Evolutionary conservation across 2,113 vertebrate genomes (phyloP).

Genomic region (Geococcyx californianus): DNA sequence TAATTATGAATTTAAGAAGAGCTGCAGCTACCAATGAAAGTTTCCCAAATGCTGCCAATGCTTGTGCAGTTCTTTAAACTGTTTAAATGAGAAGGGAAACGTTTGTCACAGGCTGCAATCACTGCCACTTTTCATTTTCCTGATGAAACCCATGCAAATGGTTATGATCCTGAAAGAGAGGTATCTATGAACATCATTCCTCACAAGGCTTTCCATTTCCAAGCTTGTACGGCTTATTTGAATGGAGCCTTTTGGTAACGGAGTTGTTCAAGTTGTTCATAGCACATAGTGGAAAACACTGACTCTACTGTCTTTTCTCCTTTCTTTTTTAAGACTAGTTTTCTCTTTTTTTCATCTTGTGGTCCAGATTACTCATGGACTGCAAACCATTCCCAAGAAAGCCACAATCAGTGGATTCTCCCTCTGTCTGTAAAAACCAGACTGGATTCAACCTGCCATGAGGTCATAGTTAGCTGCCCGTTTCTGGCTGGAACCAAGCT

Average conservation of each 20-base stretch:
- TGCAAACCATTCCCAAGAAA: slow-evolving; percentile 42
- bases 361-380: slow-evolving; percentile 49
- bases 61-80: neutral
- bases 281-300: slow-evolving; percentile 2
- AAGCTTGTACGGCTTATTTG: neutral
- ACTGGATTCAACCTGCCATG: neutral
- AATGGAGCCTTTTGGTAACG: neutral
- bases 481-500: neutral
- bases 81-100: neutral
- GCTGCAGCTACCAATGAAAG: neutral
- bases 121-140: neutral
- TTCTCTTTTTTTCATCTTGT: slow-evolving; percentile 17
- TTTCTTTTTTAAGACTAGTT: slow-evolving; percentile 40
- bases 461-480: neutral
- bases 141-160: neutral
- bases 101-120: neutral
- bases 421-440: slow-evolving; percentile 56
- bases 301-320: slow-evolving; percentile 5
- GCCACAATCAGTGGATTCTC: slow-evolving; percentile 49
- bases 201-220: neutral
- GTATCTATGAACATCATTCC: neutral
- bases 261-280: neutral
- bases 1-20: neutral
- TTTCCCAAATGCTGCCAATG: neutral
- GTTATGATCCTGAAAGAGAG: neutral